phyloP scores from a whole-genome alignment of 2,113 vertebrate genomes.

The Meleagris gallopavo region DNA sequence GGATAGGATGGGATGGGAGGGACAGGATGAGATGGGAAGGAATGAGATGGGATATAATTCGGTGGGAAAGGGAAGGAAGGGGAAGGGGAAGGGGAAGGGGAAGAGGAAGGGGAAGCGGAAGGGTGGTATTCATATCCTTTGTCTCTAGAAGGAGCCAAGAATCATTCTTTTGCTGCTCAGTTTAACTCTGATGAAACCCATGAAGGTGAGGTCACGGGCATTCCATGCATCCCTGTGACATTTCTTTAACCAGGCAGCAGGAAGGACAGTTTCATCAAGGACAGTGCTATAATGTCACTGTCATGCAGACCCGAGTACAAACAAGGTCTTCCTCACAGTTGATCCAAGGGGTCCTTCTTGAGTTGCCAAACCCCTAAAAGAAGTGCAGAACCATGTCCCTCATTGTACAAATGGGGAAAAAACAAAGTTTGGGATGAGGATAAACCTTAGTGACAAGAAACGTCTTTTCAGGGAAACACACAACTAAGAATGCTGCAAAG shows the following conservation, averaged over 20 bases:
- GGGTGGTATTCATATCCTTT: background rate
- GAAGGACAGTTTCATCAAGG: background rate
- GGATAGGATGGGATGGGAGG: background rate
- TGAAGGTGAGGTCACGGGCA: background rate
- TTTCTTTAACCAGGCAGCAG: background rate
- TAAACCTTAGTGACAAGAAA: background rate
- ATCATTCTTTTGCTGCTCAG: background rate
- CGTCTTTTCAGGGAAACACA: background rate
- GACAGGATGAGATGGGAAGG: too few relatives aligned
- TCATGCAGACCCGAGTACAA: background rate
- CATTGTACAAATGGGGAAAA: background rate
- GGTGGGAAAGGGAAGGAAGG: too few relatives aligned
- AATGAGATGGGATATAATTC: too few relatives aligned
- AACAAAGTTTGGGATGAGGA: background rate
- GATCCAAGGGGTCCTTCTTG: background rate
- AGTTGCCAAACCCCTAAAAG: background rate
- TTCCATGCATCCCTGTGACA: background rate
- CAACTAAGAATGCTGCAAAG: background rate
- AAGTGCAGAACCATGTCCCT: background rate
- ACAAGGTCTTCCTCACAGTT: background rate
- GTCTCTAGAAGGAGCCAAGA: background rate
- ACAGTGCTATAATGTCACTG: background rate
- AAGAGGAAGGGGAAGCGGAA: background rate
- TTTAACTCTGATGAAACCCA: background rate
- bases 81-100: too few relatives aligned